Conservation (phyloP, 2,888 invertebrate genomes). For the Eristalis arbustorum region DNA sequence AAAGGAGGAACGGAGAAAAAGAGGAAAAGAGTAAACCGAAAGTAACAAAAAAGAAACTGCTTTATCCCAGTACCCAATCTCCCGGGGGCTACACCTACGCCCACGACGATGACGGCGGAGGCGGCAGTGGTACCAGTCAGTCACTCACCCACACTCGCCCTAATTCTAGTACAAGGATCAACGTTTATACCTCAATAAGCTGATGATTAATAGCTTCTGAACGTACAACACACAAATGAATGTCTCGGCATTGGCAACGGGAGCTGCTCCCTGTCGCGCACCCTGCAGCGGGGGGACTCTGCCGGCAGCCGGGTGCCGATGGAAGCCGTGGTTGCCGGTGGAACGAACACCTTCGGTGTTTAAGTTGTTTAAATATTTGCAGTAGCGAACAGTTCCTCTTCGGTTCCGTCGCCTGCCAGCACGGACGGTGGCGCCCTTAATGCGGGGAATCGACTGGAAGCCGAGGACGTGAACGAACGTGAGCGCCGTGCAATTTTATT, state of each 20-base stretch:
- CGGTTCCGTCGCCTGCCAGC: neutral
- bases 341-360: slow-evolving; percentile 46
- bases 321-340: neutral
- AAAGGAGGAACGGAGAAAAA: neutral
- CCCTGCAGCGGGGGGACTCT: neutral
- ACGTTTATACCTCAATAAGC: slow-evolving; percentile 78
- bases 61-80: slow-evolving; percentile 57
- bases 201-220: slow-evolving; percentile 76
- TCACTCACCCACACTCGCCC: slow-evolving; percentile 58
- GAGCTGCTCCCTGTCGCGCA: neutral
- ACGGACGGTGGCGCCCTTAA: slow-evolving; percentile 14
- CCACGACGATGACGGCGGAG: neutral
- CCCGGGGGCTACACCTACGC: slow-evolving; percentile 28
- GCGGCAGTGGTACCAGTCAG: slow-evolving; percentile 21
- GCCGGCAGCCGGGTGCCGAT: too few relatives aligned
- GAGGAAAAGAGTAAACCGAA: slow-evolving; percentile 4
- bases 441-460: slow-evolving; percentile 8
- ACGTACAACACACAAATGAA: slow-evolving; percentile 50
- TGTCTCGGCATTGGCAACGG: neutral
- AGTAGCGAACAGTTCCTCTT: slow-evolving; percentile 1
- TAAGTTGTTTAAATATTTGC: slow-evolving; percentile 58
- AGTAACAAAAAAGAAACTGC: slow-evolving; percentile 55
- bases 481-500: slow-evolving; percentile 40
- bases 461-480: slow-evolving; percentile 5
- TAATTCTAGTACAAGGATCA: slow-evolving; percentile 70